phyloP scores from a whole-genome alignment of 1,140 invertebrate genomes.

The Camponotus pennsylvanicus region DNA sequence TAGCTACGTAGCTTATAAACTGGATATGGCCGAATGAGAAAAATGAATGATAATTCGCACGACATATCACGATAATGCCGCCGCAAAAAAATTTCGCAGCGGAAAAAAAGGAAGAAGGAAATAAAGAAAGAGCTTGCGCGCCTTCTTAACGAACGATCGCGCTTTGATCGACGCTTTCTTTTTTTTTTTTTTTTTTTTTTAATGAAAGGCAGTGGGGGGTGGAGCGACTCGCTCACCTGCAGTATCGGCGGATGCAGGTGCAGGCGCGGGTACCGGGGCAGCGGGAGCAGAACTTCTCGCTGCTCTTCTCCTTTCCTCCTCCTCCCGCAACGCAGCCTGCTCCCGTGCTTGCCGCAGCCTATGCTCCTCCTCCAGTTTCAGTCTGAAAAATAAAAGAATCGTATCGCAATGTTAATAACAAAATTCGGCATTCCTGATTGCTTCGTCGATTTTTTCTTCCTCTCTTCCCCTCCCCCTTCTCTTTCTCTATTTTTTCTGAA shows the following conservation, averaged over 20 bases:
- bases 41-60: constrained; percentile 34
- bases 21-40: constrained; percentile 34
- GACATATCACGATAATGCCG: background rate
- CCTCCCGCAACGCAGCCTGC: constrained; percentile 84
- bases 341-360: constrained; percentile 87
- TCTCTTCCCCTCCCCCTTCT: too few relatives aligned
- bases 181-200: constrained; percentile 73
- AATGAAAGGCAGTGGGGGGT: constrained; percentile 85
- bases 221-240: constrained; percentile 86
- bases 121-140: constrained; percentile 14
- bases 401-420: constrained; percentile 27
- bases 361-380: constrained; percentile 90
- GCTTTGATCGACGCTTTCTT: constrained; percentile 72
- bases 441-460: background rate
- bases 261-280: constrained; percentile 82
- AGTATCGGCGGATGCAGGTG: constrained; percentile 84
- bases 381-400: constrained; percentile 79
- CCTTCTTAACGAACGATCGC: constrained; percentile 50
- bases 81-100: background rate
- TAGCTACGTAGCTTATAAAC: background rate
- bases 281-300: constrained; percentile 85
- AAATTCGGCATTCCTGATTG: background rate
- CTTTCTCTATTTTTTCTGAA: too few relatives aligned
- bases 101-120: background rate
- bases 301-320: constrained; percentile 87